Base-by-base conservation (phyloP, 2,888 invertebrate species). In the Brachylomia viminalis region DNA sequence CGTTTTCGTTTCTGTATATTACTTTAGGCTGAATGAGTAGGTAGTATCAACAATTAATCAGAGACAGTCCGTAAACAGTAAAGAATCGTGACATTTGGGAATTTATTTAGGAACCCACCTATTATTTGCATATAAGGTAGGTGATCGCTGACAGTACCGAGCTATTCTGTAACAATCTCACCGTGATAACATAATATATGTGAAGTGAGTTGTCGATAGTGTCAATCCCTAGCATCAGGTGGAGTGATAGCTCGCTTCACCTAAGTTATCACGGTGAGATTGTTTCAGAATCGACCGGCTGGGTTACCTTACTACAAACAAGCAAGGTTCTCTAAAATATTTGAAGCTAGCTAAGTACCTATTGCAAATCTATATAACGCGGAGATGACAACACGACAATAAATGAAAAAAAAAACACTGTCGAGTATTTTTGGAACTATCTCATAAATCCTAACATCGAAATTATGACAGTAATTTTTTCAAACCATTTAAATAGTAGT, bases 1-100 rank as follows among this genome's bases (percentile, higher is more conserved):
- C 27, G 13, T 54, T 69, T 64, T 62, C 42, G 6, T 59, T 47
- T n/a, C 15, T 79, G 30, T 30, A 47, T 38, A 58, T 45, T 49
- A 38, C 61, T 54, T 58, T 74, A 30, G 10, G 20, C 56, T 56
- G 10, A n/a, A 30, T 11, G 23, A 47, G 4, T 38, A 27, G 47
- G 4, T 38, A 27, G 47, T 58, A 23, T 27, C 27, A 56, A 23
- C 38, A 64, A 75, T 76, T 71, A 42, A 30, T 49, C 17, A 47
- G n/a, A 10, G 20, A 3, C 30, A 7, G 13, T 2, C 30, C 15
- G 2, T 77, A 38, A 56, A 64, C 17, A n/a, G 30, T 42, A n/a
- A 30, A 47, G 38, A 49, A 42, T 33, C 6, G n/a, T 56, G 45
- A 52, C 13, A 54, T 30, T 54, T 54, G 71, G 15, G 30, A 72